Percentiles rank a stretch among this genome's conserved stretches.
Conservation (phyloP, 2,113 vertebrate species). For the Hylia prasina region DNA sequence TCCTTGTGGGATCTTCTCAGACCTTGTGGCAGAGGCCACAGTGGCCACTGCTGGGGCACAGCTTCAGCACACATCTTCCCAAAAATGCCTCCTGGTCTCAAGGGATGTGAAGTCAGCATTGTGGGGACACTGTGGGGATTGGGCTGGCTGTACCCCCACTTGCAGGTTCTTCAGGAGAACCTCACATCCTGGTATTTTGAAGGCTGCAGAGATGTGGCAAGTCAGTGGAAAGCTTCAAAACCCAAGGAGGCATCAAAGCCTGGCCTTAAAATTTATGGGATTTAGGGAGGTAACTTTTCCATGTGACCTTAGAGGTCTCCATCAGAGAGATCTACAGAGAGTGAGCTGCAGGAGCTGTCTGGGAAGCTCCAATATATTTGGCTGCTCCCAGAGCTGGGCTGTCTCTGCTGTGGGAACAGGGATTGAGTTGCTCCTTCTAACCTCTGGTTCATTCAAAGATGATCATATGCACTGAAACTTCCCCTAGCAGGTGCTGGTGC, state of each 20-base stretch:
- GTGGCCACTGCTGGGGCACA: not conserved
- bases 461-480: not conserved
- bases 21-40: not conserved
- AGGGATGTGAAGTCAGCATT: accelerated
- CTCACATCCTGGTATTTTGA: not conserved
- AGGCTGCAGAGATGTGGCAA: not conserved
- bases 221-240: not conserved
- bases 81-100: not conserved
- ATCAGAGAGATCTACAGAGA: not conserved
- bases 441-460: not conserved
- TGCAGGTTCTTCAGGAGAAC: not conserved
- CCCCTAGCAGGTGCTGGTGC: not conserved
- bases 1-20: not conserved
- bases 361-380: not conserved
- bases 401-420: not conserved
- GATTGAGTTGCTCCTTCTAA: not conserved
- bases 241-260: not conserved
- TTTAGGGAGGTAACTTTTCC: not conserved
- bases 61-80: accelerated
- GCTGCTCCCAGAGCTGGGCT: not conserved
- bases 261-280: not conserved
- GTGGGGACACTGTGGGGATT: not conserved
- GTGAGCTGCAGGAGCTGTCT: not conserved
- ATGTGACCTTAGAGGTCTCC: not conserved
- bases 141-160: accelerated